Evolutionary conservation across 2,113 vertebrate species (phyloP).

Genomic region (Eleginops maclovinus): DNA sequence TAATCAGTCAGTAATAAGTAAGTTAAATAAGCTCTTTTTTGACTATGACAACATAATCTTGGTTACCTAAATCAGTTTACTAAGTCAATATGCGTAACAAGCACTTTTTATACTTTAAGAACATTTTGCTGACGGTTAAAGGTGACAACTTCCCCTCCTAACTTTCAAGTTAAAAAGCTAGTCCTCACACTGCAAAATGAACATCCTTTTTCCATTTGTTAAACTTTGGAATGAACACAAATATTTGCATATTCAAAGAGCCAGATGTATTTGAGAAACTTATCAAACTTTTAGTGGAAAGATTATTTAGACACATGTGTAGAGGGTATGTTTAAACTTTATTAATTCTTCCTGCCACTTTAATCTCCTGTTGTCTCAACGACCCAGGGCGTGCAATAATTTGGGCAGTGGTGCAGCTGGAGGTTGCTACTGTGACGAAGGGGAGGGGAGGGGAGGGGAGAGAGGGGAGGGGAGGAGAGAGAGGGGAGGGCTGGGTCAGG

Average conservation of each 20-base stretch:
- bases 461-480: neutral
- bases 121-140: neutral
- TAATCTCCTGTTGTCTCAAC: neutral
- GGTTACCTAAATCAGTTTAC: neutral
- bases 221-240: neutral
- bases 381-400: slow-evolving; percentile 16
- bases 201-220: neutral
- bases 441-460: slow-evolving; percentile 45
- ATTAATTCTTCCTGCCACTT: neutral
- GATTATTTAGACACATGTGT: too few species aligned
- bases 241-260: neutral
- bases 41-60: neutral
- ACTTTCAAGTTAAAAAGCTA: neutral
- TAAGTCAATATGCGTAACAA: too few species aligned
- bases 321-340: neutral
- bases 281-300: too few species aligned
- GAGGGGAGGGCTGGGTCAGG: slow-evolving; percentile 64
- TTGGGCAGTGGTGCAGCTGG: slow-evolving; percentile 12
- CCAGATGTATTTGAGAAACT: too few species aligned
- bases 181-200: too few species aligned
- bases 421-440: slow-evolving; percentile 42
- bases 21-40: neutral
- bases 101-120: neutral
- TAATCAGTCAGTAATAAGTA: neutral
- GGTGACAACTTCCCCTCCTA: neutral